These are phyloP conservation scores for Listronotus oregonensis DNA, from an alignment of 1,140 invertebrate genomes.

Conservation along the genomic window DNA sequence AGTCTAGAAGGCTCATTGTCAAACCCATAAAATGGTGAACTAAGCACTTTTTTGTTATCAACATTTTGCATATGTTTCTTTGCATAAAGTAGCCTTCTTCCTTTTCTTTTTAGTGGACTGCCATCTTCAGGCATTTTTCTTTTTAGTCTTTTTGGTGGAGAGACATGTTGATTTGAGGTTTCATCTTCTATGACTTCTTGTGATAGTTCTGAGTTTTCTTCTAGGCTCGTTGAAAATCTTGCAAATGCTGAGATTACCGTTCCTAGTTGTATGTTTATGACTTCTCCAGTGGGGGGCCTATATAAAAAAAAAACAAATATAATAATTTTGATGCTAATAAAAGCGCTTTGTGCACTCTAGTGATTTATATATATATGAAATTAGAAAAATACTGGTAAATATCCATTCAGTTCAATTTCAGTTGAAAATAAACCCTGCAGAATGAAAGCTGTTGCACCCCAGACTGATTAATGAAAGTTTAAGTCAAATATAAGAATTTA, in stretches of 20 bases:
- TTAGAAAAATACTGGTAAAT: no score
- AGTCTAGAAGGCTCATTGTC: background rate
- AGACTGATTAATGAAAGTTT: no score
- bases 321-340: background rate
- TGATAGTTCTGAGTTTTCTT: no score
- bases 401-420: no score
- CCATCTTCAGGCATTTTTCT: background rate
- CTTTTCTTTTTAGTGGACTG: background rate
- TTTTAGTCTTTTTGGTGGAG: background rate
- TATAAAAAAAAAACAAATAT: slow-evolving; percentile 8
- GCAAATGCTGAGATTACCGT: slow-evolving; percentile 3
- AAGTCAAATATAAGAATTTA: no score
- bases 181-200: background rate
- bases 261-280: background rate
- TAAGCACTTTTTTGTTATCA: background rate
- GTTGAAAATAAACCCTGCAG: no score
- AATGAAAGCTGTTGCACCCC: no score
- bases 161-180: background rate
- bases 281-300: slow-evolving; percentile 8
- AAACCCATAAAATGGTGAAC: slow-evolving; percentile 1
- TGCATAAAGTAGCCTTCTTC: background rate
- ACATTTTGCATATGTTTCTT: no score
- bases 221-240: background rate
- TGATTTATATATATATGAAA: no score
- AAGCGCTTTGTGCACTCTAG: no score